Conservation (phyloP, 1,140 invertebrate genomes). For the Pinna nobilis region DNA sequence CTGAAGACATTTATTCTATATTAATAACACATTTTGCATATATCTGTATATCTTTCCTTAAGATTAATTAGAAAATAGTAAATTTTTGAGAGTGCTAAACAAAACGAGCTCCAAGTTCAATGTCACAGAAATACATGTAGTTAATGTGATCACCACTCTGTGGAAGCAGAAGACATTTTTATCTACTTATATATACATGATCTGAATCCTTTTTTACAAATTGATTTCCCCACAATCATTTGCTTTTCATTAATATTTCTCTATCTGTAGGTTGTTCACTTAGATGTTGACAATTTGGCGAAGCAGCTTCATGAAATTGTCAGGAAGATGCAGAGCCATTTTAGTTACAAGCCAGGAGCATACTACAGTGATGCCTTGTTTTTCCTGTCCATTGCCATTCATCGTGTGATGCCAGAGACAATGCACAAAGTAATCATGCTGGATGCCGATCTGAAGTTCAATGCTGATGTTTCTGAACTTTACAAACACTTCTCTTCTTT, state of each 20-base stretch:
- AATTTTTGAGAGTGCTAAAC: too few species aligned
- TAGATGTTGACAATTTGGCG: conserved; percentile 81
- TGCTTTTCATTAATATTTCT: conserved; percentile 50
- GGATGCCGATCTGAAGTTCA: conserved; percentile 88
- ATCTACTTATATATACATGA: not conserved
- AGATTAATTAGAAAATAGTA: too few species aligned
- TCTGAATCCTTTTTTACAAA: not conserved
- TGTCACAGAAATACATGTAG: too few species aligned
- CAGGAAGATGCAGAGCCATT: conserved; percentile 82
- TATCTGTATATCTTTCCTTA: too few species aligned
- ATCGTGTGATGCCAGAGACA: conserved; percentile 80
- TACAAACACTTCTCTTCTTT: conserved; percentile 83
- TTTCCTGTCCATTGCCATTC: conserved; percentile 86
- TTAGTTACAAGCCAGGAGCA: conserved; percentile 85
- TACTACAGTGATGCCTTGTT: conserved; percentile 90
- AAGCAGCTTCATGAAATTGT: conserved; percentile 81
- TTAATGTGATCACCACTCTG: too few species aligned
- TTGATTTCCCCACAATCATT: not conserved
- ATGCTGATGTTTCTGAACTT: conserved; percentile 81
- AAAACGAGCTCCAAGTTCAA: too few species aligned
- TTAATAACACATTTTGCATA: too few species aligned
- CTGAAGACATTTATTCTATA: too few species aligned
- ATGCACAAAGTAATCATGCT: conserved; percentile 82
- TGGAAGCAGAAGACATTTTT: too few species aligned
- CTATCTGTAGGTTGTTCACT: conserved; percentile 79